A percentile compares a stretch with the other conserved stretches of the same genome.
Evolutionary conservation across 2,797 vertebrate genomes (phyloP).

Genomic region (Knipowitschia caucasica): DNA sequence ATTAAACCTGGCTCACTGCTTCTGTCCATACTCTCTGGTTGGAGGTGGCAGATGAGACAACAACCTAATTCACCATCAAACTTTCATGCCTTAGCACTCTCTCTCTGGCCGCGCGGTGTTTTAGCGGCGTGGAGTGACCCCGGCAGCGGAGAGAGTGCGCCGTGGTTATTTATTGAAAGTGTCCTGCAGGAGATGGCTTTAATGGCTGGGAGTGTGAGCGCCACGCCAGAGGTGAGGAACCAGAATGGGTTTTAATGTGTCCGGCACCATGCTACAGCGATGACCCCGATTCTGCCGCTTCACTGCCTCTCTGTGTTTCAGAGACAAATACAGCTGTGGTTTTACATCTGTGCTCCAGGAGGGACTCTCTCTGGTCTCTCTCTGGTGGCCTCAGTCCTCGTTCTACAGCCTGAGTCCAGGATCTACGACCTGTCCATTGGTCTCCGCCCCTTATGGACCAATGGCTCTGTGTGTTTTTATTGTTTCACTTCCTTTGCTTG

Average conservation of each 20-base stretch:
- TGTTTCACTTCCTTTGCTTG: no score
- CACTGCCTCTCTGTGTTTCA: no score
- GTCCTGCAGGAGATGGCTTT: slow-evolving; percentile 53
- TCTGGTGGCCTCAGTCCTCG: no score
- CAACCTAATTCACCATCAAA: slow-evolving; percentile 98
- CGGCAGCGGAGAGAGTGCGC: slow-evolving; percentile 57
- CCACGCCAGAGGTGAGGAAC: slow-evolving; percentile 6
- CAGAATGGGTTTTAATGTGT: slow-evolving; percentile 26
- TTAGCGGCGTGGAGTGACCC: slow-evolving; percentile 71
- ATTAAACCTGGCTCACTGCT: slow-evolving; percentile 93
- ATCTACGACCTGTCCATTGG: no score
- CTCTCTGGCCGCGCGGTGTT: slow-evolving; percentile 70
- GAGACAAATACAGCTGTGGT: no score
- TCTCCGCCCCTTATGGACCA: no score
- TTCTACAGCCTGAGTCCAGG: no score
- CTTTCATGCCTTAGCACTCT: slow-evolving; percentile 85
- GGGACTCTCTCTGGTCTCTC: no score
- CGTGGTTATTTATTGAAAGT: slow-evolving; percentile 77
- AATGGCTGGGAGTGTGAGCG: slow-evolving; percentile 52
- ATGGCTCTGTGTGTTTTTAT: no score
- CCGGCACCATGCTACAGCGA: neutral
- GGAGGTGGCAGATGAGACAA: slow-evolving; percentile 95
- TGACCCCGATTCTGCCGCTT: neutral
- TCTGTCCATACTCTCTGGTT: slow-evolving; percentile 96
- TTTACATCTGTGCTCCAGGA: no score